Base-by-base conservation (phyloP, 2,888 invertebrate species). In the Perizoma affinitatum region DNA sequence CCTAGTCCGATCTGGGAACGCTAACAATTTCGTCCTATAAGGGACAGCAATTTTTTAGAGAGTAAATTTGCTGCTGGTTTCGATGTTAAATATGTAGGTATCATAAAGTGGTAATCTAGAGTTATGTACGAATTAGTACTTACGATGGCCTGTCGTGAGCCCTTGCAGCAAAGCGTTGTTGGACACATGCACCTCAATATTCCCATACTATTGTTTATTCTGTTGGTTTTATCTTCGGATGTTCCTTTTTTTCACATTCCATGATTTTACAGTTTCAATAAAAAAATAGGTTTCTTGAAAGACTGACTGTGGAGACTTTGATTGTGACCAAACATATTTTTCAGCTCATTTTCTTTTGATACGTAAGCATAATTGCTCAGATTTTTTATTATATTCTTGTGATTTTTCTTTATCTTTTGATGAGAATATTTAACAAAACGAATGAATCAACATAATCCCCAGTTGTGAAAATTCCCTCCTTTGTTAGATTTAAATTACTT, bases 391-490 rank as follows among this genome's bases (percentile, higher is more conserved):
- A 75, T 83, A 80, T 83, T 79, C 73, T 76, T 78, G 72, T 72
- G 67, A 72, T 56, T 68, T 73, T 67, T 69, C 60, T 66, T 69
- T 71, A 76, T 73, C 69, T 75, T 78, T 75, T 63, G 68, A 75
- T 69, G 74, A 74, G 73, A 75, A 69, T 75, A 65, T 73, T 78
- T 75, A 68, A 68, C 53, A 68, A 67, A 43, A 70, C 71, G 74
- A 65, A 73, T 69, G 69, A 83, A 80, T 75, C 76, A 82, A 82
- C 72, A 72, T 75, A 74, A 79, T 79, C 68, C 79, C 86, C 85
- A 82, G 90, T 91, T 92, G 92, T 92, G 92, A 91, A 84, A 78
- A 86, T 84, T 91, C 92, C 92, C 88, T 91, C 92, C 91, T 90
- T 82, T 84, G 85, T 89, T 89, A 88, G 84, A 83, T 81, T 84